Evolutionary conservation across 2,113 vertebrate species (phyloP), one percentile per base, ranked within the genome.

Genomic region (Dicrurus megarhynchus): DNA sequence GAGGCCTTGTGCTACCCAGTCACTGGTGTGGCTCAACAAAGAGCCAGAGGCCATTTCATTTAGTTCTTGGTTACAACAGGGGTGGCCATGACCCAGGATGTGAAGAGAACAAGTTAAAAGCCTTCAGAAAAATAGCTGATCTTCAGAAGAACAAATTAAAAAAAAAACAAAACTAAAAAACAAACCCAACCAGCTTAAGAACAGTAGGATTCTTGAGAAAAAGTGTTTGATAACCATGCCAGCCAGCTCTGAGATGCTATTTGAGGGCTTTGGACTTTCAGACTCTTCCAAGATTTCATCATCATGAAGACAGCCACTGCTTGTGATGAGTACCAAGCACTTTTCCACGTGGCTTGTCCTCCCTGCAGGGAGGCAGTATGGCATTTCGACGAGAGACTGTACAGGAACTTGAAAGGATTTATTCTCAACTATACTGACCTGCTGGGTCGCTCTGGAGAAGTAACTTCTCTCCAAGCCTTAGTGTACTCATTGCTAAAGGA

Each of bases 211-310:
- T 70, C 30, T 64, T 42, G 32, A 92, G 95, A 67, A 95, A 89
- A 95, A 94, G 90, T 92, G 96, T 94, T 95, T 91, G 95, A 93
- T 94, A 92, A 86, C 90, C 90, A 94, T 12, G 46, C 53, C 79
- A 82, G 85, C 55, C 80, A 93, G 76, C 64, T 73, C 84, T 1
- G 0, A 67, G 64, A 56, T 35, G 71, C 24, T 61, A 3, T 63
- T 50, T 52, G 60, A 37, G 95, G 79, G 71, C 92, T 90, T 94
- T 4, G n/a, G 79, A 82, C 94, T 87, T 94, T 69, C 69, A 73
- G 84, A 94, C 64, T 80, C 46, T 42, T 46, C 13, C n/a, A 33
- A n/a, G 80, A 74, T 73, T 23, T 79, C 59, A 67, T 13, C 82
- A 3, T 21, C 15, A 6, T 61, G 57, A 89, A 50, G 91, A 60